Evolutionary conservation across 2,797 vertebrate genomes (phyloP).

Genomic region (Phylloscopus collybita): DNA sequence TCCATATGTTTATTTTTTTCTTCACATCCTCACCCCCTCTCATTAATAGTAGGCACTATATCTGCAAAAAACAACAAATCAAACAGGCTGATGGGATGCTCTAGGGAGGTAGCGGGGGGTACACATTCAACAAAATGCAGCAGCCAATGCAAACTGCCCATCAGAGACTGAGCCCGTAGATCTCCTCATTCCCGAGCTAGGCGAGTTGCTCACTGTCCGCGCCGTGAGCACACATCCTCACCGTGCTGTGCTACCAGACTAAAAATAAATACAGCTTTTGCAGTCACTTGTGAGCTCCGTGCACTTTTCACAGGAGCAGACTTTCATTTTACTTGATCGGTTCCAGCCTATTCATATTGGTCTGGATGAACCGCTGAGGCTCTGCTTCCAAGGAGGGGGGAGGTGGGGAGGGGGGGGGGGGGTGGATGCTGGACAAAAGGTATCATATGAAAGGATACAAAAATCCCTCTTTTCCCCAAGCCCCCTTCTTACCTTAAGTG

Average conservation of each 20-base stretch:
- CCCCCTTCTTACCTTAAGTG: slow-evolving; percentile 60
- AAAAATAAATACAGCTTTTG: neutral
- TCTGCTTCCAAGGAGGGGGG: neutral
- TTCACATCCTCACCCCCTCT: neutral
- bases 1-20: neutral
- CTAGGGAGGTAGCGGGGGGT: neutral
- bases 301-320: neutral
- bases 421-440: neutral
- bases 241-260: neutral
- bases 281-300: slow-evolving; percentile 2
- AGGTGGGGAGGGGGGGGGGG: too few species aligned
- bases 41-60: neutral
- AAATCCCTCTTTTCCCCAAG: neutral
- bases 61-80: neutral
- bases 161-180: neutral
- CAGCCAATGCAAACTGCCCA: slow-evolving; percentile 35
- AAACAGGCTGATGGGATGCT: slow-evolving; percentile 1
- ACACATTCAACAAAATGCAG: neutral
- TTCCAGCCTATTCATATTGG: neutral
- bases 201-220: neutral
- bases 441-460: neutral
- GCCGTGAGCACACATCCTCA: neutral
- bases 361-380: neutral
- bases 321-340: slow-evolving; percentile 30
- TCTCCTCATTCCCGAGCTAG: slow-evolving; percentile 13